A percentile compares a stretch with the other conserved stretches of the same genome.
Conservation (phyloP, 30 jellyfish, hydroid and myxozoan genomes). For the Cassiopea andromeda region DNA sequence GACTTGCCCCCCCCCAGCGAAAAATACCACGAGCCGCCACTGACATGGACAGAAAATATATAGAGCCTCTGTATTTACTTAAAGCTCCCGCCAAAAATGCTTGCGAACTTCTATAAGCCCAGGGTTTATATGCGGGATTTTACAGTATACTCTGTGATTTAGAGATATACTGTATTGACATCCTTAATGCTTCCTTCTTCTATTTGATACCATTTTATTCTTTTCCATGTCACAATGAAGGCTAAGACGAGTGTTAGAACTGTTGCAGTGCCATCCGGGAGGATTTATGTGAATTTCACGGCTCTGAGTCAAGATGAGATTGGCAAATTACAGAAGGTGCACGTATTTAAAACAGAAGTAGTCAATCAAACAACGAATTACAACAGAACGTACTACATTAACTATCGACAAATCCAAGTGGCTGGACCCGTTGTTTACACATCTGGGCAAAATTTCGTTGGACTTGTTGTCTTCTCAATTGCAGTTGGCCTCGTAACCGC, state of each 20-base stretch:
- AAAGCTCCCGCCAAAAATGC: too few relatives aligned
- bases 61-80: too few relatives aligned
- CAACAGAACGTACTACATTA: constrained; percentile 40
- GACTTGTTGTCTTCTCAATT: constrained; percentile 72
- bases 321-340: constrained; percentile 6
- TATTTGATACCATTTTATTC: too few relatives aligned
- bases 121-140: too few relatives aligned
- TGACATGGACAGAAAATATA: too few relatives aligned
- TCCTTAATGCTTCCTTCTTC: too few relatives aligned
- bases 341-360: constrained; percentile 23
- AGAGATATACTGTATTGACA: too few relatives aligned
- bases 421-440: constrained; percentile 60
- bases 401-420: constrained; percentile 10
- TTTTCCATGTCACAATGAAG: background rate
- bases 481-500: constrained; percentile 81
- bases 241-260: constrained; percentile 50
- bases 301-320: constrained; percentile 18
- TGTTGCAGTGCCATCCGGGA: constrained; percentile 11
- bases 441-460: constrained; percentile 73
- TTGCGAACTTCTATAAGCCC: too few relatives aligned
- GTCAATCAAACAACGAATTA: constrained; percentile 11
- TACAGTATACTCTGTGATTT: too few relatives aligned
- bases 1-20: too few relatives aligned
- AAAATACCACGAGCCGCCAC: too few relatives aligned
- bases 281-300: constrained; percentile 12